Base-by-base conservation (phyloP, 1,140 invertebrate species). In the Drosophila subobscura region DNA sequence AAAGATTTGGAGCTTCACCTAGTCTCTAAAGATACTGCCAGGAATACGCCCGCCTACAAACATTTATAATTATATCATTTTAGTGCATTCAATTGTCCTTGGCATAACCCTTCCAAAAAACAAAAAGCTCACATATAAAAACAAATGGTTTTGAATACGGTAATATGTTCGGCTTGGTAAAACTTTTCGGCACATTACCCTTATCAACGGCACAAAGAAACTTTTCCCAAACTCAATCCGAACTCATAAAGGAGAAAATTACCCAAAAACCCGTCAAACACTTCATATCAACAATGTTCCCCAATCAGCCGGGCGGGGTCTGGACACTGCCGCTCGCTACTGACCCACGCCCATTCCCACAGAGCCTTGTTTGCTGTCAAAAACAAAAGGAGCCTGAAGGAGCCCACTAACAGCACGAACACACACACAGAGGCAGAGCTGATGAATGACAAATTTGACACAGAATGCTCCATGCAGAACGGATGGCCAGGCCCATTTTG, bases 361-460 rank as follows among this genome's bases (percentile, higher is more conserved):
- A 37, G 66, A 64, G 52, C 58, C 59, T 46, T 73, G 56, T 66
- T 63, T 63, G 23, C 58, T 81, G 75, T 72, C 76, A 76, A 63
- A 68, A 73, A 86, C 72, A 84, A 84, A 73, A 59, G 59, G 46
- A 33, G 49, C 33, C 45, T 25, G 37, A 42, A 41, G 45, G 14
- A 20, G 25, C 12, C 8, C 47, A 41, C n/a, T 27, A 46, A 52
- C 37, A 12, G 33, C 33, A 33, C 16, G 1, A 20, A 33, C 20
- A 33, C 42, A 40, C 8, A 37, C 41, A 22, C 54, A 10, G 8
- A 27, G n/a, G 29, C 23, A 23, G 40, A 47, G 41, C 79, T 84
- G 79, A 84, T 84, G 80, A 84, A 84, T 84, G 80, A 84, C 80
- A 86, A 84, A 84, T 84, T 80, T 86, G 81, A 73, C 72, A 76